Percentiles rank a stretch among this genome's conserved stretches.
phyloP scores from a whole-genome alignment of 2,797 vertebrate species.

The Cirrhinus mrigala region DNA sequence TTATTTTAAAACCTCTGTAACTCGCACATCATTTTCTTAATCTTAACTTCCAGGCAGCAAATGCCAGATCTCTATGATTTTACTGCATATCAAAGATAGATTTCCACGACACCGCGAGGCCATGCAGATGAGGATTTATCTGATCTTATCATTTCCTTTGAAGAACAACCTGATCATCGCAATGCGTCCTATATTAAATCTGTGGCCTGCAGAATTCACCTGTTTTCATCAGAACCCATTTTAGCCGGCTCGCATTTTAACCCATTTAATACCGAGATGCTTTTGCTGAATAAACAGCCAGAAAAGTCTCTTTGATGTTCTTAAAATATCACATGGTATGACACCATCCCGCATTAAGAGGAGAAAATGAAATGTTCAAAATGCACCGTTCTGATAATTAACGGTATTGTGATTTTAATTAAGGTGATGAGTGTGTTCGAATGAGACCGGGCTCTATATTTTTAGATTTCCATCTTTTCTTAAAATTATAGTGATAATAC shows the following conservation, averaged over 20 bases:
- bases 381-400: neutral
- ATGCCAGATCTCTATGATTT: neutral
- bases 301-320: conserved; percentile 25
- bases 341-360: neutral
- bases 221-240: conserved; percentile 45
- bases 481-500: neutral
- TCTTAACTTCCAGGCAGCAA: conserved; percentile 10
- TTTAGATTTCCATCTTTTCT: neutral
- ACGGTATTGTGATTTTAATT: conserved; percentile 11
- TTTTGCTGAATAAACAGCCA: conserved; percentile 9
- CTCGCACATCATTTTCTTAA: neutral
- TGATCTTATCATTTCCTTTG: conserved; percentile 48
- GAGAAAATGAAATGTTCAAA: conserved; percentile 4
- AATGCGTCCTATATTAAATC: conserved; percentile 39
- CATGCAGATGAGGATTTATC: conserved; percentile 35
- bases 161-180: conserved; percentile 47
- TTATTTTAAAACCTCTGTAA: conserved; percentile 15
- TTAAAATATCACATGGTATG: conserved; percentile 11
- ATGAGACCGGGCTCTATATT: neutral
- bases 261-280: conserved; percentile 39
- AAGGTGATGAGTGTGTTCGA: neutral
- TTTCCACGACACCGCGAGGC: conserved; percentile 17
- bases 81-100: neutral
- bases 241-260: conserved; percentile 53
- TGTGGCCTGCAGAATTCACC: conserved; percentile 50